A percentile compares a stretch with the other conserved stretches of the same genome.
These are phyloP conservation scores for Whitmania pigra DNA, from an alignment of 1,140 invertebrate species.

Conservation along the genomic window DNA sequence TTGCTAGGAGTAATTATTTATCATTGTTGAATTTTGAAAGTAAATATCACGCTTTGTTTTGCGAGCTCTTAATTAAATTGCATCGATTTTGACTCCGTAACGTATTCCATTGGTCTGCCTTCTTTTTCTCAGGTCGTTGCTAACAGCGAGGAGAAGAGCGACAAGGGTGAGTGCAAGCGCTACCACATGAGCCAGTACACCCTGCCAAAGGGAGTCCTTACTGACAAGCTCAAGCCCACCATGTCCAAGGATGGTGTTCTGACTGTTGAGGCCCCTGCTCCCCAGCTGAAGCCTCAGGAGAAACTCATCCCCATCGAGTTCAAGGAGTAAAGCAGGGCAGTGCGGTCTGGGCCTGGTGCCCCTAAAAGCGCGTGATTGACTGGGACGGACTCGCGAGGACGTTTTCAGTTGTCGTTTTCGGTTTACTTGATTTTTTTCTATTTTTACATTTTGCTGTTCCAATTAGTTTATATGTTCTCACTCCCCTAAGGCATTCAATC, in stretches of 20 bases:
- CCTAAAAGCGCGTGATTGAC: background rate
- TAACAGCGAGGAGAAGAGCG: background rate
- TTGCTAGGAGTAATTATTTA: background rate
- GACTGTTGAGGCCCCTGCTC: slow-evolving; percentile 17
- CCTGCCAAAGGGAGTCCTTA: slow-evolving; percentile 9
- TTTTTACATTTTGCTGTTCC: background rate
- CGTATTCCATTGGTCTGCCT: background rate
- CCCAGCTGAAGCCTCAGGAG: slow-evolving; percentile 11
- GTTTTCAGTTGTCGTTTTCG: background rate
- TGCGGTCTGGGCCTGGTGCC: background rate
- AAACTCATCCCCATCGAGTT: slow-evolving; percentile 16
- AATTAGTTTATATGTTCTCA: background rate
- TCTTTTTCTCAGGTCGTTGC: slow-evolving; percentile 1
- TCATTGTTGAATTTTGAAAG: background rate
- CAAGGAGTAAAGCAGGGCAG: background rate
- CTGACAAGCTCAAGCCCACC: slow-evolving; percentile 8
- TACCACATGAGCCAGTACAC: slow-evolving; percentile 14
- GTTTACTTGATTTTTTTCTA: background rate
- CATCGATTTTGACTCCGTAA: too few species aligned
- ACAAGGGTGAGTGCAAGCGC: slow-evolving; percentile 1
- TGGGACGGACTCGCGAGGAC: background rate
- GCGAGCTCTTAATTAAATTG: too few species aligned
- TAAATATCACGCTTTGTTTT: background rate
- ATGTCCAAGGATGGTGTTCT: slow-evolving; percentile 15
- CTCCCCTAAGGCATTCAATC: too few species aligned